phyloP scores from a whole-genome alignment of 2,113 vertebrate species.

The Sceloporus undulatus region DNA sequence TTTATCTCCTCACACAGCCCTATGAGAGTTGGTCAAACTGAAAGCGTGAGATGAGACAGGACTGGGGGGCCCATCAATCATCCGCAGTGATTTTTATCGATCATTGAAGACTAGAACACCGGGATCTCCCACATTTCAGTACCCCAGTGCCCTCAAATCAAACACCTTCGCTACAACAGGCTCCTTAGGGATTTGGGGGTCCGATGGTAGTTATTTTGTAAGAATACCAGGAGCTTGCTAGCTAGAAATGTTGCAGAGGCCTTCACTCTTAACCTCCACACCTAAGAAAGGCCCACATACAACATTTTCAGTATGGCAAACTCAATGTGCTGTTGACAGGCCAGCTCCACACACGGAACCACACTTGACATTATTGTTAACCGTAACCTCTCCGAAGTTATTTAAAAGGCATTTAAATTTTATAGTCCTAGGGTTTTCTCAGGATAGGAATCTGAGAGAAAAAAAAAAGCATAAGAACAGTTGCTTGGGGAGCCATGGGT shows the following conservation, averaged over 20 bases:
- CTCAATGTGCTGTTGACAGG: neutral
- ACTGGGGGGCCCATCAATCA: neutral
- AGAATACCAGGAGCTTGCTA: neutral
- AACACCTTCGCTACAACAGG: neutral
- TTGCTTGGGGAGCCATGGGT: neutral
- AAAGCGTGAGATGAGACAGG: neutral
- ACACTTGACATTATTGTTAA: neutral
- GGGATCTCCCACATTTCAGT: neutral
- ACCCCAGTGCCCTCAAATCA: too few species aligned
- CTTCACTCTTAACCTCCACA: neutral
- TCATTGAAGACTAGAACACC: neutral
- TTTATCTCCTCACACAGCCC: neutral
- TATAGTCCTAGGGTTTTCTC: neutral
- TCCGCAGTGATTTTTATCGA: neutral
- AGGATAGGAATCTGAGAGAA: neutral
- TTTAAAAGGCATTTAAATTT: neutral
- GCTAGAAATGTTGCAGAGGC: too few species aligned
- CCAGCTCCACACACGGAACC: neutral
- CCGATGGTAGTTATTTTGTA: neutral
- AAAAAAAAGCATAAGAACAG: neutral
- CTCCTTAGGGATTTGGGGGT: neutral
- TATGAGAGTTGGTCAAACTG: neutral
- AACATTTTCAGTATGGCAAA: neutral
- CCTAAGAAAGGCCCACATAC: neutral
- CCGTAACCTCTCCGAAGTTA: neutral